A percentile compares a stretch with the other conserved stretches of the same genome.
These are phyloP conservation scores for Monochamus alternatus DNA, from an alignment of 2,888 invertebrate genomes.

Conservation along the genomic window DNA sequence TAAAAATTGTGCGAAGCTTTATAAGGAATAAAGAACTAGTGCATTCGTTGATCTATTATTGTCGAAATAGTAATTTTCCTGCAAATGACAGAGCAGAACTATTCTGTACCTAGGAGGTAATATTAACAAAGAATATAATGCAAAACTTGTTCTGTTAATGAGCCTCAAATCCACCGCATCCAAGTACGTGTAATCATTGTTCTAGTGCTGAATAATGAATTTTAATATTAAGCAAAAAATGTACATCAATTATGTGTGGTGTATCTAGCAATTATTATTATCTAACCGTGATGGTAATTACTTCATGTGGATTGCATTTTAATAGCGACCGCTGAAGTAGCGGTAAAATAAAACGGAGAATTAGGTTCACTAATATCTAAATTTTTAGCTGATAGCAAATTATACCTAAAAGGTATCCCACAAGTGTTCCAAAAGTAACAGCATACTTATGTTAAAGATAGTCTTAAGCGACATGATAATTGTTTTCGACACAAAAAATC, in stretches of 20 bases:
- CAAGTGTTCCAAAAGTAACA: too few relatives aligned
- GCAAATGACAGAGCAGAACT: neutral
- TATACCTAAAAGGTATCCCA: too few relatives aligned
- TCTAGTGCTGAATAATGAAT: constrained; percentile 1
- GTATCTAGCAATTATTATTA: constrained; percentile 11
- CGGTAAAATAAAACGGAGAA: neutral
- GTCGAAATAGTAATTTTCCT: too few relatives aligned
- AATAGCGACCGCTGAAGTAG: neutral
- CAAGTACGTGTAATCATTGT: neutral
- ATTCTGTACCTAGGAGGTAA: neutral
- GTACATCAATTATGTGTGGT: neutral
- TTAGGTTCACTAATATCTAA: too few relatives aligned
- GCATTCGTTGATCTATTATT: too few relatives aligned
- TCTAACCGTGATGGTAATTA: neutral
- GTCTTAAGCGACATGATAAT: too few relatives aligned
- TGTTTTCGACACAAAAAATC: too few relatives aligned
- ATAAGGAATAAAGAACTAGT: too few relatives aligned
- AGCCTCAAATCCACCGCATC: neutral
- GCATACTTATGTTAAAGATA: too few relatives aligned
- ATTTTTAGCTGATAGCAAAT: too few relatives aligned
- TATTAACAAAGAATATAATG: neutral
- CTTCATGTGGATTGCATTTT: constrained; percentile 1
- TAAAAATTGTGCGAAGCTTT: too few relatives aligned
- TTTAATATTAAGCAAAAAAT: constrained; percentile 3
- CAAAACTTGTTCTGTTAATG: neutral